These are phyloP conservation scores for Aegithalos caudatus DNA, from an alignment of 2,113 vertebrate genomes.

Conservation along the genomic window DNA sequence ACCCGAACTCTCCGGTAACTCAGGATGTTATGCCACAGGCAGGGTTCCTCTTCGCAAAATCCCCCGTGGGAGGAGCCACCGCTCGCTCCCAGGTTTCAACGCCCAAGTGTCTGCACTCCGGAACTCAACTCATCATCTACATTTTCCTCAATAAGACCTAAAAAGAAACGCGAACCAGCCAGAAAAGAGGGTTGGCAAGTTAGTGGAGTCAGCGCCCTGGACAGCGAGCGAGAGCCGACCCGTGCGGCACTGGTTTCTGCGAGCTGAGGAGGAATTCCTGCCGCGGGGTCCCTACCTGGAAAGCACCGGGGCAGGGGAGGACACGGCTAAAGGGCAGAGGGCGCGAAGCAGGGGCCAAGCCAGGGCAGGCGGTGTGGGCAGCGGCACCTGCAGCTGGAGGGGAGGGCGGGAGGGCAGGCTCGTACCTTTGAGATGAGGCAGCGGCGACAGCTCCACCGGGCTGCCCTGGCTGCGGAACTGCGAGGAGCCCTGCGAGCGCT, in stretches of 20 bases:
- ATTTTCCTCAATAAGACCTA: not conserved
- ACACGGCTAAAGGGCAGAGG: not conserved
- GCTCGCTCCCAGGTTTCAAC: not conserved
- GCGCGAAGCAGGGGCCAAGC: not conserved
- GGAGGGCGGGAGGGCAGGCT: not conserved
- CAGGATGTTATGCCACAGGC: not conserved
- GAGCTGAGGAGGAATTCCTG: not conserved
- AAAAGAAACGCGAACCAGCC: not conserved
- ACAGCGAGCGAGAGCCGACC: not conserved
- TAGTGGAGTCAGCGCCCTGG: not conserved
- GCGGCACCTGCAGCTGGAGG: slow-evolving; percentile 29
- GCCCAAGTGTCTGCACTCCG: not conserved
- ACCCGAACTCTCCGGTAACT: not conserved
- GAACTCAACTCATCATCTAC: not conserved
- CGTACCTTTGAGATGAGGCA: slow-evolving; percentile 94
- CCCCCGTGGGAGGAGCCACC: not conserved
- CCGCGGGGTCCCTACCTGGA: not conserved
- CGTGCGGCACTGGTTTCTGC: rapidly evolving
- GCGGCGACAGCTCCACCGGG: slow-evolving; percentile 85
- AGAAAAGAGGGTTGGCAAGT: not conserved
- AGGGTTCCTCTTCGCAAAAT: not conserved
- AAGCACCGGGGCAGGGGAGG: not conserved
- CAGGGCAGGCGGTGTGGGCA: not conserved
- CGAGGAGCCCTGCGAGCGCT: slow-evolving; percentile 91
- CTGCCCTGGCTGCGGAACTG: slow-evolving; percentile 88